phyloP scores from a whole-genome alignment of 2,113 vertebrate species.

The Seriola aureovittata region DNA sequence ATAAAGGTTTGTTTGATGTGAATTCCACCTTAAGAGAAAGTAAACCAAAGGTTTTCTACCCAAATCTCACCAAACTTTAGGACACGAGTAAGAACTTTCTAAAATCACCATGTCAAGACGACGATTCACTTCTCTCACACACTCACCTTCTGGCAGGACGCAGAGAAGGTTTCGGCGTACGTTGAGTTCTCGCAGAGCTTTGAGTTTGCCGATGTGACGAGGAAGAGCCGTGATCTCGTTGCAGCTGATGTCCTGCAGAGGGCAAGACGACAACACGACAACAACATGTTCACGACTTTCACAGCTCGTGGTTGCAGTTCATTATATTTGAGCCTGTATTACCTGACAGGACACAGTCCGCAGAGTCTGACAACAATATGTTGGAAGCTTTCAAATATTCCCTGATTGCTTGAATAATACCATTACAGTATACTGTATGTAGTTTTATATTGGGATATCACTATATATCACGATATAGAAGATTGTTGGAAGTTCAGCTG shows the following conservation, averaged over 20 bases:
- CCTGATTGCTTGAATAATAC: no score
- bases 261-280: not conserved
- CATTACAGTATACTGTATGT: no score
- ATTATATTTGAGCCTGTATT: no score
- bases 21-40: not conserved
- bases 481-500: no score
- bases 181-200: conserved; percentile 91
- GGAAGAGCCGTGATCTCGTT: conserved; percentile 95
- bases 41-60: not conserved
- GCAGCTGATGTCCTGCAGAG: conserved; percentile 93
- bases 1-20: not conserved
- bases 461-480: no score
- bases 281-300: not conserved
- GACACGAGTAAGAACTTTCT: not conserved
- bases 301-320: not conserved
- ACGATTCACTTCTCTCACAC: not conserved
- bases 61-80: not conserved
- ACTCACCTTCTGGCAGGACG: conserved; percentile 93
- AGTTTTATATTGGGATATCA: no score
- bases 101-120: no score
- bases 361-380: no score
- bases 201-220: conserved; percentile 91
- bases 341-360: no score
- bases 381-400: no score
- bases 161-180: conserved; percentile 94